Evolutionary conservation across 2,888 invertebrate genomes (phyloP), one percentile per base, ranked within the genome.

Genomic region (Phortica okadai): DNA sequence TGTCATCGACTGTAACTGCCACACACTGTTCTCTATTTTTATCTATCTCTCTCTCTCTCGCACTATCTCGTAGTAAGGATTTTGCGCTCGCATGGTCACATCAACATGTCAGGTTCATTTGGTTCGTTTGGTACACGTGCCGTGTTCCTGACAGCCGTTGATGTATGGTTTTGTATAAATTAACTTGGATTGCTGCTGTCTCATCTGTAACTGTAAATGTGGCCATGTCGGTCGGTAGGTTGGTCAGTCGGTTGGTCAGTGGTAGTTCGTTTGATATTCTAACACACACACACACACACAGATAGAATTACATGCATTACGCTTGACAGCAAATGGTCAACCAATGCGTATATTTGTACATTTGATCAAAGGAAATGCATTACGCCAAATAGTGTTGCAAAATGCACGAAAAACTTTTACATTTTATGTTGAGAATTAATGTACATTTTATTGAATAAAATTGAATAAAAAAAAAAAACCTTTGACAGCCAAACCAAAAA

Each of bases 91-190:
- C 4, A 33, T 33, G 4, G 33, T 33, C 33, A 33, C 2, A 33
- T 5, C 2, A 5, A 33, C 33, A 33, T 33, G 56, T 25, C 56
- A 41, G 11, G n/a, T 74, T 42, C 74, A 66, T 7, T 42, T 66
- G 72, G 45, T 67, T 25, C 62, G 16, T 54, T 56, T 54, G 54
- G 70, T 72, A 10, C 44, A 56, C 33, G 56, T 72, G 70, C 54
- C 70, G 41, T 72, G 54, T 41, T 25, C 54, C n/a, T 75, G 69
- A 58, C 75, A 70, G 75, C 45, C 44, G 59, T 70, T 75, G 69
- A 69, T 66, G 74, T 74, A 74, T 74, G 74, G 69, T 64, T 75
- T 56, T 77, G 80, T 81, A 82, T 84, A 84, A 84, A 84, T 84
- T 80, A 84, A 80, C 77, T 72, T 72, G 56, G 54, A 56, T 54